Evolutionary conservation across 2,113 vertebrate genomes (phyloP).

Genomic region (Platanista minor): DNA sequence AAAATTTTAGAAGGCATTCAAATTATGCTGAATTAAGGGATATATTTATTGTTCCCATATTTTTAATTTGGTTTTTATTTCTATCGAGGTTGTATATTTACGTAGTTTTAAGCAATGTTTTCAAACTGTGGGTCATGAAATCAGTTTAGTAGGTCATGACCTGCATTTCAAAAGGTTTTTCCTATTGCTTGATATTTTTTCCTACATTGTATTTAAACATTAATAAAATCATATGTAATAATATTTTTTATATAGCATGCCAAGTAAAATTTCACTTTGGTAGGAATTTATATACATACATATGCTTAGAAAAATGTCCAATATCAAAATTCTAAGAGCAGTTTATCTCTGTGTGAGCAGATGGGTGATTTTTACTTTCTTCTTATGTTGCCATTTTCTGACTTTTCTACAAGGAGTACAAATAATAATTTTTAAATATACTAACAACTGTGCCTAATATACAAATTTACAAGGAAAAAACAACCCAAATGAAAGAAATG

Average conservation of each 20-base stretch:
- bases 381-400: constrained; percentile 1
- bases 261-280: neutral
- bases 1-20: neutral
- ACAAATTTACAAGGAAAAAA: neutral
- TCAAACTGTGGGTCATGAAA: neutral
- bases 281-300: neutral
- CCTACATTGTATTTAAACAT: neutral
- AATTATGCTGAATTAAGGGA: neutral
- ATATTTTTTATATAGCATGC: neutral
- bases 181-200: neutral
- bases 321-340: constrained; percentile 9
- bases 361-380: neutral
- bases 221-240: neutral
- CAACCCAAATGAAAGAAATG: neutral
- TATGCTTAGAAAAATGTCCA: neutral
- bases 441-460: neutral
- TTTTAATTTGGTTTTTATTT: neutral
- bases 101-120: neutral
- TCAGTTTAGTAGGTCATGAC: neutral
- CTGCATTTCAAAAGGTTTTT: neutral
- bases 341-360: neutral
- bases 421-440: constrained; percentile 14
- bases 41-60: neutral
- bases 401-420: neutral
- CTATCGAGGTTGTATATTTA: neutral